Conservation (phyloP, 2,113 vertebrate genomes). For the Zootoca vivipara region DNA sequence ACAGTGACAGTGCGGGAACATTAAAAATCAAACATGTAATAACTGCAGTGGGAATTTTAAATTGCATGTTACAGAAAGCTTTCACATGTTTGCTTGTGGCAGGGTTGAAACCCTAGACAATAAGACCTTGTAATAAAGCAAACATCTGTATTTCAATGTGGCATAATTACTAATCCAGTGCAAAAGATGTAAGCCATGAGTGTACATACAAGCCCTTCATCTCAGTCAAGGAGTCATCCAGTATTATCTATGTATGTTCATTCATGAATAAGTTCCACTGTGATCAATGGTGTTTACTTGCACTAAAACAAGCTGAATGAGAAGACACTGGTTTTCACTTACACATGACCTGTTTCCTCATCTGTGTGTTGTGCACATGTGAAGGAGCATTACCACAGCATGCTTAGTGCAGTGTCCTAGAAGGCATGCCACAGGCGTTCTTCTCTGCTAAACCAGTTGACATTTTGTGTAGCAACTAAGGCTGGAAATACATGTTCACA, state of each 20-base stretch:
- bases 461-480: neutral
- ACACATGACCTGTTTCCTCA: neutral
- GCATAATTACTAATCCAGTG: neutral
- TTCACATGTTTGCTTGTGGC: constrained; percentile 25
- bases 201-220: neutral
- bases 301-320: neutral
- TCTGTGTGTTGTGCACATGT: neutral
- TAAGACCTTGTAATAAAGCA: constrained; percentile 11
- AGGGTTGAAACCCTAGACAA: constrained; percentile 24
- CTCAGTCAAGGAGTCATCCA: neutral
- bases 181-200: neutral
- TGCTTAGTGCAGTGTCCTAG: neutral
- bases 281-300: neutral
- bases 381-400: neutral
- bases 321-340: neutral
- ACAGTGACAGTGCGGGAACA: neutral
- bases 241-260: neutral
- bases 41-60: constrained; percentile 42
- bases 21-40: neutral
- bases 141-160: constrained; percentile 1
- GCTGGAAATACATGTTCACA: neutral
- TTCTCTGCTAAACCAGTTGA: neutral
- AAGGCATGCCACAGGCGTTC: neutral
- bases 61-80: constrained; percentile 28
- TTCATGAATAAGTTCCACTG: neutral